phyloP scores from a whole-genome alignment of 2,113 vertebrate genomes.

The Forbesichthys agassizii region DNA sequence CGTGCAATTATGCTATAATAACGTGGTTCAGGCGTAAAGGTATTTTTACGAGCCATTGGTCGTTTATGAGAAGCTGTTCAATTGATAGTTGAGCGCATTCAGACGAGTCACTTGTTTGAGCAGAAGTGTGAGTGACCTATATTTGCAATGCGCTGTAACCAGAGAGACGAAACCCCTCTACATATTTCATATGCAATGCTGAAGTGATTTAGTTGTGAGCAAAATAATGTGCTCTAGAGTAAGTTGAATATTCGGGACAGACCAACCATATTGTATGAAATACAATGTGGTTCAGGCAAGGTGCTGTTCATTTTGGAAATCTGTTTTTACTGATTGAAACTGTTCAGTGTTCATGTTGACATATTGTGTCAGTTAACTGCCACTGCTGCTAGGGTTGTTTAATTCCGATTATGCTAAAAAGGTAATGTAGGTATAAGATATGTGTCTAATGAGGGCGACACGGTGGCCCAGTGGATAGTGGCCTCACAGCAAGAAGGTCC shows the following conservation, averaged over 20 bases:
- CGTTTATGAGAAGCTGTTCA: constrained; percentile 43
- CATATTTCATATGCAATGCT: constrained; percentile 21
- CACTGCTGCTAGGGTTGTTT: too few relatives aligned
- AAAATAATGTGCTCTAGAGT: too few relatives aligned
- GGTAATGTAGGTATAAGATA: too few relatives aligned
- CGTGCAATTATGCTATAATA: too few relatives aligned
- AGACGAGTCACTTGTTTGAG: constrained; percentile 41
- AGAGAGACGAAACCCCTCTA: constrained; percentile 26
- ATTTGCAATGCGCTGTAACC: constrained; percentile 42
- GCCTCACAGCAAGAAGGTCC: too few relatives aligned
- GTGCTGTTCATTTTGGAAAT: neutral
- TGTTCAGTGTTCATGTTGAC: neutral
- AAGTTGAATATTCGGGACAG: constrained; percentile 5
- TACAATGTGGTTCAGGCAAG: neutral
- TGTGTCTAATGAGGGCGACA: too few relatives aligned
- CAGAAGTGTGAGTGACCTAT: constrained; percentile 53
- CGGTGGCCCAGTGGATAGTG: too few relatives aligned
- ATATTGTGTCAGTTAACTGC: too few relatives aligned
- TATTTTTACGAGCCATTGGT: constrained; percentile 8
- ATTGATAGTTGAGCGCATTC: constrained; percentile 33
- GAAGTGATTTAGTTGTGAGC: neutral
- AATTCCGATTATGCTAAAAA: too few relatives aligned
- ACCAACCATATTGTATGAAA: neutral
- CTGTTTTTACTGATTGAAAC: neutral
- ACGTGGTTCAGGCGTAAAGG: constrained; percentile 2